Percentiles rank a stretch among this genome's conserved stretches.
These are phyloP conservation scores for Sitobion miscanthi DNA, from an alignment of 1,140 invertebrate genomes.

Conservation along the genomic window DNA sequence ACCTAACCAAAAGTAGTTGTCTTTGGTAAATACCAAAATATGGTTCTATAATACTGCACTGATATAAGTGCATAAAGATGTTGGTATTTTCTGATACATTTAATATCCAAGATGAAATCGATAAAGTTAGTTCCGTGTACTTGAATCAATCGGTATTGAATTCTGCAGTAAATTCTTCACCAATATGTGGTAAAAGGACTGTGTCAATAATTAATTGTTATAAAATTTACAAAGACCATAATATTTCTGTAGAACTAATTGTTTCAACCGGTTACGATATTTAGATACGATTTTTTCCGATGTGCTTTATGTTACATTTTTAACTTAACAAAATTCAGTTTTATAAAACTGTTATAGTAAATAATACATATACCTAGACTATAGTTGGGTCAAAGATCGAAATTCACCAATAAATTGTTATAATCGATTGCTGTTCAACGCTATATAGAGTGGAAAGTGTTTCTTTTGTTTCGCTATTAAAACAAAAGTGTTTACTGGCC, in stretches of 20 bases:
- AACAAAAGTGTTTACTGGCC: background rate
- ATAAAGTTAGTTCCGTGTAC: too few species aligned
- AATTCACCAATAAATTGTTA: background rate
- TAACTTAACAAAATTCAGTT: background rate
- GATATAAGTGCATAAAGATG: background rate
- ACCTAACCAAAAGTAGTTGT: background rate
- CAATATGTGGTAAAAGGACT: too few species aligned
- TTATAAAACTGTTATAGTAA: background rate
- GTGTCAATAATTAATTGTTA: too few species aligned
- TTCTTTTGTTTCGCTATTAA: conserved; percentile 15
- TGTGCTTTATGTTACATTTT: background rate
- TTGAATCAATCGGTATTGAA: too few species aligned
- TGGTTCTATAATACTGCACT: background rate
- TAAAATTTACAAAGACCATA: too few species aligned
- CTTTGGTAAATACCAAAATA: background rate
- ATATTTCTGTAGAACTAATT: too few species aligned
- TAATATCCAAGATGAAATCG: too few species aligned
- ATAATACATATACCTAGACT: background rate
- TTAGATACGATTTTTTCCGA: background rate
- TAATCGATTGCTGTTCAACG: background rate
- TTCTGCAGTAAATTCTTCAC: too few species aligned
- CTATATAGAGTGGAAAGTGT: background rate
- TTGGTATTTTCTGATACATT: background rate
- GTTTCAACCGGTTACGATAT: background rate
- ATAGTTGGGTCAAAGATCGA: background rate